Conservation (phyloP, 2,888 invertebrate genomes). For the Acrocyrtus sp. region DNA sequence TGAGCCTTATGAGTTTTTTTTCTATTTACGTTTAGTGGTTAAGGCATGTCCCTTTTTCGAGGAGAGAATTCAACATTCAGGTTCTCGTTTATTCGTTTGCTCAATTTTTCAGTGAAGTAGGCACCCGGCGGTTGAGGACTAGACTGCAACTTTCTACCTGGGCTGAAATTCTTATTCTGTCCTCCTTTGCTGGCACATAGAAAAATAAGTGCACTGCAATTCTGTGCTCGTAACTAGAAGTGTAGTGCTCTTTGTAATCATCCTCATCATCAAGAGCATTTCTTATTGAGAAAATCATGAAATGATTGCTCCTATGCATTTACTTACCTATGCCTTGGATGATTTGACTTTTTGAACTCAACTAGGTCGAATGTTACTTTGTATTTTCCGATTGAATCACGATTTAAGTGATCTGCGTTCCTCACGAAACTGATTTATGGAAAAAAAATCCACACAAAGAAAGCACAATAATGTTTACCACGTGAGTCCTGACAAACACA, state of each 20-base stretch:
- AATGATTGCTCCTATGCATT: constrained; percentile 42
- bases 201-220: too few species aligned
- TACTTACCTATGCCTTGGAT: constrained; percentile 48
- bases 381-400: constrained; percentile 55
- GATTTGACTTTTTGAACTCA: constrained; percentile 55
- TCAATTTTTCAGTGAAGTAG: too few species aligned
- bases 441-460: constrained; percentile 26
- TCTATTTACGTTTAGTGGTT: too few species aligned
- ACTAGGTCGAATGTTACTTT: constrained; percentile 55
- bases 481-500: constrained; percentile 8
- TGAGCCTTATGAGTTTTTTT: too few species aligned
- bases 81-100: too few species aligned
- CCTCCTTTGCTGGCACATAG: too few species aligned
- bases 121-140: too few species aligned
- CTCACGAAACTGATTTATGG: constrained; percentile 56
- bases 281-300: constrained; percentile 43
- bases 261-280: background rate
- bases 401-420: constrained; percentile 46
- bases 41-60: too few species aligned
- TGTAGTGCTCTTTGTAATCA: background rate
- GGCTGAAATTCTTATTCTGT: too few species aligned
- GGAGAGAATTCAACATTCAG: too few species aligned
- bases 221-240: too few species aligned
- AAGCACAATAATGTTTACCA: constrained; percentile 7
- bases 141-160: too few species aligned